Evolutionary conservation across 1,140 invertebrate species (phyloP), one percentile per base, ranked within the genome.

Genomic region (Eumaeus atala): DNA sequence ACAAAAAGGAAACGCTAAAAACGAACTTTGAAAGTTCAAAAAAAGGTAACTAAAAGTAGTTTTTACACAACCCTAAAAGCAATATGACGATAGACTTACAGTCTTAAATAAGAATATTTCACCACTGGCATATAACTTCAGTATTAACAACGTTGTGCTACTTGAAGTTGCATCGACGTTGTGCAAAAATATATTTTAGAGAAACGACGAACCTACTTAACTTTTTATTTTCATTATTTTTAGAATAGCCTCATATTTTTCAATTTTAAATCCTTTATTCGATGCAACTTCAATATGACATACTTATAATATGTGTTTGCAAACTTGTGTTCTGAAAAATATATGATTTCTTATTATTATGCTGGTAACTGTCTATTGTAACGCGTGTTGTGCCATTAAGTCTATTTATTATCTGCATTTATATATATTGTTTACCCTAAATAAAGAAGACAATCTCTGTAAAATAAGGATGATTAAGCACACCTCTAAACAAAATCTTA

Each of bases 31-130:
- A 59, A 84, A 86, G 83, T 81, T 81, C 83, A 71, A 67, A 28
- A n/a, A 28, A 67, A 80, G 83, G 83, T 86, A 86, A 86, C 83
- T 86, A 86, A 85, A 78, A 56, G 63, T 80, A 81, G 67, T 71
- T 78, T 76, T 69, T 77, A 81, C 74, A 78, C 61, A 72, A 71
- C 70, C 60, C 53, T 54, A 71, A 74, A 68, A 77, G 66, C 66
- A 69, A 28, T 28, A 28, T 72, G 72, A 72, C 72, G 64, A 66
- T 70, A 58, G 81, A 84, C 81, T 84, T 81, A 84, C 64, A 84
- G 81, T 79, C 81, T 74, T 77, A 81, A 66, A 59, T 73, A 72
- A 70, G 71, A 77, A 74, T 72, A 68, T 68, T 67, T 67, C 58
- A 69, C 64, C 77, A 84, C 78, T 84, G 78, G 78, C 79, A 73